Evolutionary conservation across 2,797 vertebrate species (phyloP), one percentile per base, ranked within the genome.

Genomic region (Phrynocephalus guinanensis): DNA sequence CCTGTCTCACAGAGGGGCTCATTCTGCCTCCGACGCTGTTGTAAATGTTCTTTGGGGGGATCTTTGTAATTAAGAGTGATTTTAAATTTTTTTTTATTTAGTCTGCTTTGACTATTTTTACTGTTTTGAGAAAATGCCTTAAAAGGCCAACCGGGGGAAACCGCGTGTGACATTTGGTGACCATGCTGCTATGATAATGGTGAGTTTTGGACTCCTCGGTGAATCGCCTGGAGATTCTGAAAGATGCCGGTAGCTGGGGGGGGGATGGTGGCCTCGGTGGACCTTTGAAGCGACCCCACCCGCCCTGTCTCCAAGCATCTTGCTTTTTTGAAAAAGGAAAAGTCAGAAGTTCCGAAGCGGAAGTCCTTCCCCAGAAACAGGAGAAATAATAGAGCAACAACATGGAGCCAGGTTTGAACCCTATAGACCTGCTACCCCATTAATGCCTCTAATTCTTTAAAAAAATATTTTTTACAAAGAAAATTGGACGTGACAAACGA

Each of bases 51-150:
- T 8, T 18, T 22, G 56, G 5, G 56, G 5, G 13, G n/a, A 83
- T 60, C 26, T 5, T 82, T 88, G 82, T 73, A 81, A 70, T 60
- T 72, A 52, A 44, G 10, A 26, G 24, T 77, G 26, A 71, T 84
- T 91, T 86, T 85, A 87, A 88, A 1, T 86, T 91, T 87, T 83
- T 85, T 86, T 83, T 85, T 86, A 48, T 56, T 60, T 1, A 16
- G 48, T 90, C 77, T 91, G 78, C 82, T 77, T 89, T 70, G n/a
- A 24, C 1, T 8, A 3, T 7, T 6, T 2, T 3, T 0, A 52
- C n/a, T 28, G 1, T 52, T 66, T 38, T 9, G 67, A 30, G 28
- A 15, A 1, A 71, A n/a, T n/a, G 50, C 67, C 33, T 80, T 72
- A 80, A 77, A 33, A 38, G 11, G 26, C 56, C 24, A 11, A 6